Conservation (phyloP, 2,888 invertebrate genomes). For the Drosophila recens region DNA sequence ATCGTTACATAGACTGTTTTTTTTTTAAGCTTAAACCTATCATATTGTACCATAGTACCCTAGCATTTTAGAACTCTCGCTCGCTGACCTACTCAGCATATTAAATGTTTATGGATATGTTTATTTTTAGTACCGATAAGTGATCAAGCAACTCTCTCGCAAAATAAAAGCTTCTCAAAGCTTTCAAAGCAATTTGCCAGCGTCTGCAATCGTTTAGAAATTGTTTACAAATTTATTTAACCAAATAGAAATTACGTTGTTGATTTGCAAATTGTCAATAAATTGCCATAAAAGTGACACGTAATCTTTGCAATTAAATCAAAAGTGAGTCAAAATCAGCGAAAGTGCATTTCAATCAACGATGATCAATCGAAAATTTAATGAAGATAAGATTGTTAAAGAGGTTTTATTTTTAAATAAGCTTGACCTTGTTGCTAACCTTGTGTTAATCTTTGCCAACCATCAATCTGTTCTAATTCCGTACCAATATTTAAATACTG, state of each 20-base stretch:
- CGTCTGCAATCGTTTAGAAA: slow-evolving; percentile 31
- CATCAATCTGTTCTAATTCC: background rate
- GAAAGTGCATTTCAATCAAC: background rate
- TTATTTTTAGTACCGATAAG: slow-evolving; percentile 12
- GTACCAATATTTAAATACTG: slow-evolving; percentile 26
- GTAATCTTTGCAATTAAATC: slow-evolving; percentile 28
- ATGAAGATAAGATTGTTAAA: background rate
- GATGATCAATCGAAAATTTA: slow-evolving; percentile 6
- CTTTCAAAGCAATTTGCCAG: slow-evolving; percentile 4
- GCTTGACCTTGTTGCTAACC: background rate
- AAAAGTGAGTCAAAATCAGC: slow-evolving; percentile 39
- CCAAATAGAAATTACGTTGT: slow-evolving; percentile 20
- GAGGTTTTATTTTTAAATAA: background rate
- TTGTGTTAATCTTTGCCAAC: background rate
- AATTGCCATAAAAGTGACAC: slow-evolving; percentile 17
- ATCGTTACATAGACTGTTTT: background rate
- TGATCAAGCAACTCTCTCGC: background rate
- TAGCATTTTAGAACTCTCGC: background rate
- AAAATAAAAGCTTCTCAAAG: slow-evolving; percentile 7
- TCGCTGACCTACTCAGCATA: slow-evolving; percentile 5
- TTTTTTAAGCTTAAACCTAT: background rate
- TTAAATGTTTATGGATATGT: slow-evolving; percentile 4
- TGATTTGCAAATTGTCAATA: slow-evolving; percentile 4
- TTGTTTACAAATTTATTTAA: slow-evolving; percentile 32
- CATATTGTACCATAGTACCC: background rate